phyloP scores from a whole-genome alignment of 1,140 invertebrate genomes.

The Trichomalopsis sarcophagae region DNA sequence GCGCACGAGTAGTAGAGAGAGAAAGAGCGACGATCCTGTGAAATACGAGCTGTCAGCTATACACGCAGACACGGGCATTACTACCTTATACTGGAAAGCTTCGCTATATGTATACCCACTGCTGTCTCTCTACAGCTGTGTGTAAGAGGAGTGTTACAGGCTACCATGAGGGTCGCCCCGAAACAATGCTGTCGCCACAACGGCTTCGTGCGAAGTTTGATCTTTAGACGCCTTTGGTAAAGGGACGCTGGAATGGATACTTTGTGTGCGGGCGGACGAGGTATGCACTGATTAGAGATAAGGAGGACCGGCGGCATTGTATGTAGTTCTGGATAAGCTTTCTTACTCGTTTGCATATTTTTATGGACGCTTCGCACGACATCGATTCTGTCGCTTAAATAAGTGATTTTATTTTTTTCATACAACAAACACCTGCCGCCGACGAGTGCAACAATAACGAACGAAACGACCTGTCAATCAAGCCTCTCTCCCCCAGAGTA shows the following conservation, averaged over 20 bases:
- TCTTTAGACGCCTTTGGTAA: not conserved
- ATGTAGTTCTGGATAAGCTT: too few relatives aligned
- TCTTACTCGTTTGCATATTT: too few relatives aligned
- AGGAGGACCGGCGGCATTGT: not conserved
- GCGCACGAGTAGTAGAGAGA: not conserved
- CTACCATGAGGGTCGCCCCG: not conserved
- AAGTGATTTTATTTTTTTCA: too few relatives aligned
- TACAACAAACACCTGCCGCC: too few relatives aligned
- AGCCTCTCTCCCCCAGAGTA: not conserved
- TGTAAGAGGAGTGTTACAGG: too few relatives aligned
- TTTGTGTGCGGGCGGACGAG: not conserved
- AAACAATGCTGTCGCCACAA: not conserved
- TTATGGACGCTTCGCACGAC: too few relatives aligned
- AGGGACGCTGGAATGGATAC: not conserved
- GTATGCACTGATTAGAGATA: not conserved
- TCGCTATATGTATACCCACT: not conserved
- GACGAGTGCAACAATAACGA: not conserved
- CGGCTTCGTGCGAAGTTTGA: not conserved
- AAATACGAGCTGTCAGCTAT: slow-evolving; percentile 31
- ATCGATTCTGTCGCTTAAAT: too few relatives aligned
- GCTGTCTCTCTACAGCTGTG: not conserved
- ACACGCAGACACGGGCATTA: not conserved
- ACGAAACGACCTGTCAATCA: not conserved
- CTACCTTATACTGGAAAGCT: not conserved
- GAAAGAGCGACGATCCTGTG: slow-evolving; percentile 37